These are phyloP conservation scores for Planiliza haematocheilus DNA, from an alignment of 2,113 vertebrate species.

Conservation along the genomic window DNA sequence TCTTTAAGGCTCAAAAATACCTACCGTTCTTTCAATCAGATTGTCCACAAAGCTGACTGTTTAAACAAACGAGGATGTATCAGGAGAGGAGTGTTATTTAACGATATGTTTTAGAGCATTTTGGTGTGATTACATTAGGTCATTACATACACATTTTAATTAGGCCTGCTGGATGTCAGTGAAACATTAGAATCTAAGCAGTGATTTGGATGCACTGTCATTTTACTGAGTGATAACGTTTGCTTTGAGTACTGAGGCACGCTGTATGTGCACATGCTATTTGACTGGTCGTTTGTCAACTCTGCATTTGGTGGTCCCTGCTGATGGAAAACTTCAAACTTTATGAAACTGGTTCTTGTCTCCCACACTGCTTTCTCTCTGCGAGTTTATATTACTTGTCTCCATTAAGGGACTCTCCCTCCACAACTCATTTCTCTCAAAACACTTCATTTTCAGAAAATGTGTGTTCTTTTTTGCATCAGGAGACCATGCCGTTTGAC, in stretches of 20 bases:
- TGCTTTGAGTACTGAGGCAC: slow-evolving; percentile 15
- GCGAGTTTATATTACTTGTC: slow-evolving; percentile 80
- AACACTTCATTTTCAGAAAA: slow-evolving; percentile 82
- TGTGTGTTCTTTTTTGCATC: slow-evolving; percentile 63
- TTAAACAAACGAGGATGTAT: slow-evolving; percentile 22
- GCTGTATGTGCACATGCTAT: slow-evolving; percentile 25
- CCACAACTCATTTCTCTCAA: slow-evolving; percentile 81
- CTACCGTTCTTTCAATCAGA: slow-evolving; percentile 34
- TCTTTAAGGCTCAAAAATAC: slow-evolving; percentile 62
- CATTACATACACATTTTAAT: background rate
- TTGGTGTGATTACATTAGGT: slow-evolving; percentile 4
- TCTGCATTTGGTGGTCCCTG: slow-evolving; percentile 72
- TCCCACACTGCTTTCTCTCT: slow-evolving; percentile 79
- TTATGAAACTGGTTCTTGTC: slow-evolving; percentile 78
- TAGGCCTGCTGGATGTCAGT: slow-evolving; percentile 1
- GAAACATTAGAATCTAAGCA: slow-evolving; percentile 14
- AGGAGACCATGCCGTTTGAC: slow-evolving; percentile 65
- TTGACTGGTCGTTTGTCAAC: slow-evolving; percentile 66
- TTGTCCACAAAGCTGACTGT: slow-evolving; percentile 46
- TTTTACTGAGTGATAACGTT: slow-evolving; percentile 34
- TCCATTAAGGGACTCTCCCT: slow-evolving; percentile 76
- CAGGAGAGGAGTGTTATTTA: background rate
- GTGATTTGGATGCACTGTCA: slow-evolving; percentile 12
- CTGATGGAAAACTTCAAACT: slow-evolving; percentile 76
- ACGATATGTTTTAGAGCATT: background rate